Percentiles rank a stretch among this genome's conserved stretches.
phyloP scores from a whole-genome alignment of 2,113 vertebrate genomes.

The Grammomys dolichurus region DNA sequence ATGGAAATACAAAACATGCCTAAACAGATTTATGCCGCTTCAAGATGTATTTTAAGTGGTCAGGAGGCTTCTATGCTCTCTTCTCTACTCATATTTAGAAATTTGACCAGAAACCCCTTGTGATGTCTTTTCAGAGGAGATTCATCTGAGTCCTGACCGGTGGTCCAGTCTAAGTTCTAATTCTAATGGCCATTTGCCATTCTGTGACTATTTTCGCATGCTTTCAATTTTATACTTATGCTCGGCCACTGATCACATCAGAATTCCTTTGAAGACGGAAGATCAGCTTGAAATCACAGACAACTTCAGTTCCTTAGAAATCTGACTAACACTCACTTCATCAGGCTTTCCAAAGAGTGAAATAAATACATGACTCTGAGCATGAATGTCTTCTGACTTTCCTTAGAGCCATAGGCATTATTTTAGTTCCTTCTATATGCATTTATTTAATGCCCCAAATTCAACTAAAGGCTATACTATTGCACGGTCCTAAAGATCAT shows the following conservation, averaged over 20 bases:
- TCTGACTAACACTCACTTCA: constrained; percentile 59
- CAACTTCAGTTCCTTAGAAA: constrained; percentile 30
- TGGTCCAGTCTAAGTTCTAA: neutral
- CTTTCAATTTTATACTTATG: constrained; percentile 42
- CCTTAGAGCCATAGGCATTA: neutral
- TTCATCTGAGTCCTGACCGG: neutral
- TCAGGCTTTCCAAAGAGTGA: constrained; percentile 49
- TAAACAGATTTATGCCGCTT: neutral
- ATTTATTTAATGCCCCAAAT: constrained; percentile 34
- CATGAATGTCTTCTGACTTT: constrained; percentile 57
- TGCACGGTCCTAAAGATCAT: neutral
- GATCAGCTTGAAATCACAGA: constrained; percentile 62
- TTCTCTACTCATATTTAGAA: constrained; percentile 17
- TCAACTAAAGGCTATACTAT: neutral
- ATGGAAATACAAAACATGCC: neutral
- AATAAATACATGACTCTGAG: constrained; percentile 52
- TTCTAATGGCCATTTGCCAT: neutral
- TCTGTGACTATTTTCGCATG: constrained; percentile 13
- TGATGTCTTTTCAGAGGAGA: neutral
- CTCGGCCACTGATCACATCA: constrained; percentile 54
- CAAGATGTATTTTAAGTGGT: neutral
- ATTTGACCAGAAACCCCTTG: neutral
- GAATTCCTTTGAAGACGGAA: constrained; percentile 62
- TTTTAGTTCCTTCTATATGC: neutral
- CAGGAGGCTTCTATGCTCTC: neutral